A percentile compares a stretch with the other conserved stretches of the same genome.
phyloP scores from a whole-genome alignment of 2,113 vertebrate genomes.

The Crotalus helleri region DNA sequence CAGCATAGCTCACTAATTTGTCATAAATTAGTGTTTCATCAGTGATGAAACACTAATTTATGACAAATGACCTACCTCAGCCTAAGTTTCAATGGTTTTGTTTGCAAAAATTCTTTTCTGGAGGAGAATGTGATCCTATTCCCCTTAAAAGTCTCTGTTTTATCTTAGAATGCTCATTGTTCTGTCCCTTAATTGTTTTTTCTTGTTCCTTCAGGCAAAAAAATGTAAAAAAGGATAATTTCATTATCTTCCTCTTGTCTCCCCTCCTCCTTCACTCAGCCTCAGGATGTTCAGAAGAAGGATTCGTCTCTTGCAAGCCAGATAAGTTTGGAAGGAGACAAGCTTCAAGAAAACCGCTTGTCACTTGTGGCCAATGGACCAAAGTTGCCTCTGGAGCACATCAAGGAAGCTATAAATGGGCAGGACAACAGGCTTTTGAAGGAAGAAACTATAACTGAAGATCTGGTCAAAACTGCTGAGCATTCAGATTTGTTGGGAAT shows the following conservation, averaged over 20 bases:
- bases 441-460: constrained; percentile 52
- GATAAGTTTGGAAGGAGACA: constrained; percentile 75
- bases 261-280: constrained; percentile 58
- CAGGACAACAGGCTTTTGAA: constrained; percentile 38
- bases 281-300: constrained; percentile 66
- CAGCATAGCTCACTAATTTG: too few species aligned
- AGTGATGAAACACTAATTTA: background rate
- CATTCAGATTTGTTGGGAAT: constrained; percentile 64
- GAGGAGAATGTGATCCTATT: background rate
- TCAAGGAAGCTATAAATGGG: constrained; percentile 32
- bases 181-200: background rate
- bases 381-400: constrained; percentile 24
- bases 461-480: constrained; percentile 58
- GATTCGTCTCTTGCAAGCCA: constrained; percentile 77
- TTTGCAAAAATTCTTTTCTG: background rate
- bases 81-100: background rate
- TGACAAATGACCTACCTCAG: background rate
- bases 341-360: constrained; percentile 32
- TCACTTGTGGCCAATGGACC: constrained; percentile 35
- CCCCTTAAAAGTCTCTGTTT: background rate
- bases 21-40: too few species aligned
- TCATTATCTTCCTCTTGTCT: background rate
- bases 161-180: background rate
- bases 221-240: background rate
- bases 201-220: background rate